Evolutionary conservation across 2,888 invertebrate species (phyloP).

Genomic region (Acronicta alni): DNA sequence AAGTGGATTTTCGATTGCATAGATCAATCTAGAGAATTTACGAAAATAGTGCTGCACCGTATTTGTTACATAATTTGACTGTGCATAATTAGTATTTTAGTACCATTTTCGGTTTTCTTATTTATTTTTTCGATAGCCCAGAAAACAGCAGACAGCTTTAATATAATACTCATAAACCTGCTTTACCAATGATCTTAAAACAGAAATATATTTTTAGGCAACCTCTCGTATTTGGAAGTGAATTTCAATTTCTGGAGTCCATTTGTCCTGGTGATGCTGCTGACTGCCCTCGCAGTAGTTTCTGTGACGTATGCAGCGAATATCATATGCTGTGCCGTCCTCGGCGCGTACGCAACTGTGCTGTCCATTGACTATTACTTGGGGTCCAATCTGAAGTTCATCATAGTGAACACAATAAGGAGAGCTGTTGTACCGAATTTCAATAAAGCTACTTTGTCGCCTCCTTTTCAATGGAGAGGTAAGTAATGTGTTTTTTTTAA

Average conservation of each 20-base stretch:
- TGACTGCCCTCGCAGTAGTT: constrained; percentile 84
- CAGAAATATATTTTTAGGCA: constrained; percentile 70
- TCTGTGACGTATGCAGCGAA: constrained; percentile 87
- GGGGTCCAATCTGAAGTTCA: constrained; percentile 91
- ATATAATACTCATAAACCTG: no score
- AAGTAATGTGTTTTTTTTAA: constrained; percentile 46
- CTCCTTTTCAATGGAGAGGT: constrained; percentile 91
- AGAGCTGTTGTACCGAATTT: constrained; percentile 90
- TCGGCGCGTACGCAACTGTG: constrained; percentile 91
- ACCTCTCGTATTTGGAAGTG: constrained; percentile 78
- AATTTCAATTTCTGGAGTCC: constrained; percentile 91
- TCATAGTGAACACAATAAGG: constrained; percentile 91
- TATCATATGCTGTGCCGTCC: constrained; percentile 90
- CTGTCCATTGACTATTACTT: constrained; percentile 91
- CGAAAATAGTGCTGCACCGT: no score
- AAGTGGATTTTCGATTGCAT: no score
- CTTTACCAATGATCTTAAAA: background rate
- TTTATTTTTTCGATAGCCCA: no score
- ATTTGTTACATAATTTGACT: no score
- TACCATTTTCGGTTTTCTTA: no score
- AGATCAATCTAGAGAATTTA: no score
- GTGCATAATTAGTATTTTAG: no score
- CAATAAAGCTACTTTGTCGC: constrained; percentile 87
- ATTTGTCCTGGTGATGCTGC: constrained; percentile 86
- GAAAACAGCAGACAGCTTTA: no score